Base-by-base conservation (phyloP, 2,113 vertebrate genomes). In the Oncorhynchus nerka region DNA sequence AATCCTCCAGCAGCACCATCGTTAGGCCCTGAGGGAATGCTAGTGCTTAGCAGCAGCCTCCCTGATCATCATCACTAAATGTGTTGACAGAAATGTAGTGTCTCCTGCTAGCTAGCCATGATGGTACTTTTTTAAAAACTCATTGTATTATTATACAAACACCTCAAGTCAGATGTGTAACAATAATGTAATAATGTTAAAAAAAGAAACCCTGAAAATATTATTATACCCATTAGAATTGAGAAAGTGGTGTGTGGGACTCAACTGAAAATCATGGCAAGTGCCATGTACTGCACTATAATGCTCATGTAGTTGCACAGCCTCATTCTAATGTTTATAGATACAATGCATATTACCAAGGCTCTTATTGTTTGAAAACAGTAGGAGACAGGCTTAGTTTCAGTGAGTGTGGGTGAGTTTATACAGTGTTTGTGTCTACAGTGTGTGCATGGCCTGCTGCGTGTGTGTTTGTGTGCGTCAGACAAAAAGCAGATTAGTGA, bases 401-500 rank as follows among this genome's bases (percentile, higher is more conserved):
- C 76, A 79, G 65, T 55, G 78, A 81, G 62, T 84, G 79, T 79
- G 72, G 24, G 59, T n/a, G 59, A 19, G 70, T 20, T 15, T 30
- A 19, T 45, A 45, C 39, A 45, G 39, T 59, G 69, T 20, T 32
- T 39, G n/a, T 22, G 51, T 82, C 9, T 3, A 45, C 39, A 45
- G 81, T 68, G 81, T 68, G 77, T 5, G 64, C 45, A 66, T 28
- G 28, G 30, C 49, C 26, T 49, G n/a, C 81, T 73, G 55, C 59
- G 67, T 62, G 57, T 71, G 67, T 55, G 67, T 76, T 68, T 64
- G 57, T 55, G 90, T 91, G 87, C 90, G 89, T 87, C 90, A 90
- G 90, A 91, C 78, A 82, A 90, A 92, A 92, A 92, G 88, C 89
- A 92, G 90, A 93, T 92, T 93, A 93, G 90, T 86, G 86, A 93